These are phyloP conservation scores for Reticulitermes lucifugus DNA, from an alignment of 2,888 invertebrate species.

Conservation along the genomic window DNA sequence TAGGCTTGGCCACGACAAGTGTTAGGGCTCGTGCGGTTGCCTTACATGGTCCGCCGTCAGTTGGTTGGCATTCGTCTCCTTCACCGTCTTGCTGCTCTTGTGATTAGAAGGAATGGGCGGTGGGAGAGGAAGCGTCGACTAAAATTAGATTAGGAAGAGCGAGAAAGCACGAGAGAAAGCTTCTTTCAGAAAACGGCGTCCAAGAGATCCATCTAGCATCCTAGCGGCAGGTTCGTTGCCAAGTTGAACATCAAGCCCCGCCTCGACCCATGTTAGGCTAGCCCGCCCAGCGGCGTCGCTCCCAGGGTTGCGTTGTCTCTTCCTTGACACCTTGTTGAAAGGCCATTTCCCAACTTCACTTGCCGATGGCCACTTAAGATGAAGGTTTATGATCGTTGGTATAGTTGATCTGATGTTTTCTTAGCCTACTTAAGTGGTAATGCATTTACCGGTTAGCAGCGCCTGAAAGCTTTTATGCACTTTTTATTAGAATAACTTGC, in stretches of 20 bases:
- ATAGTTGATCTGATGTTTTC: too few relatives aligned
- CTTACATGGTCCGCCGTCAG: slow-evolving; percentile 15
- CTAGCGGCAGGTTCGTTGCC: neutral
- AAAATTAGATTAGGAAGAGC: neutral
- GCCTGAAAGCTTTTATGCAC: too few relatives aligned
- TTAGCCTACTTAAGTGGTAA: too few relatives aligned
- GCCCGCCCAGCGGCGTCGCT: neutral
- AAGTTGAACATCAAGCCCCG: neutral
- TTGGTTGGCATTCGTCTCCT: slow-evolving; percentile 8
- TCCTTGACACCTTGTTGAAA: neutral
- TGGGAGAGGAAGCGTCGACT: neutral
- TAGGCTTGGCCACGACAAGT: slow-evolving; percentile 4
- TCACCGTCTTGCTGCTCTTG: neutral
- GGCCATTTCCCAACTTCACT: too few relatives aligned
- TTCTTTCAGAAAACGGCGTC: neutral
- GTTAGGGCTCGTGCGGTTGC: slow-evolving; percentile 15
- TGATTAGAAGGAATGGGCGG: neutral
- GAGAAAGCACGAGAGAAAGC: neutral
- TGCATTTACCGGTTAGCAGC: too few relatives aligned
- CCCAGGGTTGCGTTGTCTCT: neutral
- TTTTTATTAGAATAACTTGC: too few relatives aligned
- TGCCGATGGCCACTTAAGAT: too few relatives aligned
- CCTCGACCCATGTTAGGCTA: neutral
- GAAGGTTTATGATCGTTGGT: too few relatives aligned
- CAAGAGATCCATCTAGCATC: neutral